phyloP scores from a whole-genome alignment of 2,888 invertebrate species.

The Torymus texanus region DNA sequence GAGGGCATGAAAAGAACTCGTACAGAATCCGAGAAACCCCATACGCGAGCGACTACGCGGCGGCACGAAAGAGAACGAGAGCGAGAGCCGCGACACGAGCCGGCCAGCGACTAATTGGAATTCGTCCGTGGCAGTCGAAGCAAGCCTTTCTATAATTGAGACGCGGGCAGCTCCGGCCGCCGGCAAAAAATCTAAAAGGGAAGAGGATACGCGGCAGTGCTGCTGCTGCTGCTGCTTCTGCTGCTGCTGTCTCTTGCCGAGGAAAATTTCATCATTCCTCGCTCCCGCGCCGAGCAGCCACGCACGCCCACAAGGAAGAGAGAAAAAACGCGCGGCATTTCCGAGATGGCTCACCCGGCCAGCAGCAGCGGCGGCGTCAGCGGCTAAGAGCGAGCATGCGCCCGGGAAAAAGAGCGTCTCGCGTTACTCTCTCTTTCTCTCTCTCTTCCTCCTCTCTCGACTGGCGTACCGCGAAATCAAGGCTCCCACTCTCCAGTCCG shows the following conservation, averaged over 20 bases:
- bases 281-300: background rate
- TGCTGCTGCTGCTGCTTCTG: slow-evolving; percentile 30
- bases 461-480: slow-evolving; percentile 31
- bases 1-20: slow-evolving; percentile 73
- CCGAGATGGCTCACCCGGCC: slow-evolving; percentile 21
- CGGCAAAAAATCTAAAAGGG: slow-evolving; percentile 68
- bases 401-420: slow-evolving; percentile 39
- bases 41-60: slow-evolving; percentile 62
- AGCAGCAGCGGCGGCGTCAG: background rate
- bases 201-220: slow-evolving; percentile 64
- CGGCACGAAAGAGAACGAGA: no score
- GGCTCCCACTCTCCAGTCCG: slow-evolving; percentile 26
- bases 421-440: slow-evolving; percentile 34
- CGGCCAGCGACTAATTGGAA: slow-evolving; percentile 74
- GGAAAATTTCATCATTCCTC: slow-evolving; percentile 62
- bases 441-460: no score
- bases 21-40: slow-evolving; percentile 75
- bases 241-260: slow-evolving; percentile 61
- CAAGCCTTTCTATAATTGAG: slow-evolving; percentile 75
- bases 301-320: background rate
- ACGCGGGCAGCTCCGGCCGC: slow-evolving; percentile 69
- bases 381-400: slow-evolving; percentile 4
- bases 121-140: slow-evolving; percentile 75
- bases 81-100: slow-evolving; percentile 68
- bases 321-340: slow-evolving; percentile 22